phyloP scores from a whole-genome alignment of 2,888 invertebrate genomes.

The Hypolimnas misippus region DNA sequence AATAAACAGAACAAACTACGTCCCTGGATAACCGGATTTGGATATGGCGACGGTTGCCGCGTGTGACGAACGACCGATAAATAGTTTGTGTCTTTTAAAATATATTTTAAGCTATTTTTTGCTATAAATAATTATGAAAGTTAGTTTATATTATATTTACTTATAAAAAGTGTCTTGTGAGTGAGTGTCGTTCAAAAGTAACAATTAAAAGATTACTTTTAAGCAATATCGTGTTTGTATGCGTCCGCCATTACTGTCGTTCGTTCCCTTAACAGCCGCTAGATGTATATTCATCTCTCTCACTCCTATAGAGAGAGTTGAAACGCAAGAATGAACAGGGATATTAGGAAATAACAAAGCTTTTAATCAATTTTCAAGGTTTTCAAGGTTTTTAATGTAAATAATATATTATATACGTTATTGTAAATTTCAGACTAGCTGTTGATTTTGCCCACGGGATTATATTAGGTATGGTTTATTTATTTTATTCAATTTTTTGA shows the following conservation, averaged over 20 bases:
- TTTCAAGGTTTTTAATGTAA: conserved; percentile 1
- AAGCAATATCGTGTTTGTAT: conserved; percentile 54
- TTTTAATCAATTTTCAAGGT: not conserved
- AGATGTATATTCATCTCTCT: conserved; percentile 63
- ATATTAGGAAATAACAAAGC: conserved; percentile 3
- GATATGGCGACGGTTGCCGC: conserved; percentile 78
- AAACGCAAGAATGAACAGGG: conserved; percentile 40
- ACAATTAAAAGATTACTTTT: conserved; percentile 59
- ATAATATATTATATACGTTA: not conserved
- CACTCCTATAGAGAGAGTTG: conserved; percentile 53
- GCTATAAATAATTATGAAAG: conserved; percentile 18
- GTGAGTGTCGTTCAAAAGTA: conserved; percentile 42
- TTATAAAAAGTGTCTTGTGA: conserved; percentile 31
- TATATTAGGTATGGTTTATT: conserved; percentile 21
- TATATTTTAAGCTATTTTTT: conserved; percentile 39
- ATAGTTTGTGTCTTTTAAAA: conserved; percentile 64
- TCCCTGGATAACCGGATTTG: conserved; percentile 70
- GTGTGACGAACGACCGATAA: conserved; percentile 68
- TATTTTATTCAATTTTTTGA: conserved; percentile 7
- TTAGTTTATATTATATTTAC: conserved; percentile 21
- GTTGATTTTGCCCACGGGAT: not conserved
- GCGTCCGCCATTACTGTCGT: conserved; percentile 67
- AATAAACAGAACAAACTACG: conserved; percentile 59
- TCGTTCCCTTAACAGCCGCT: conserved; percentile 53
- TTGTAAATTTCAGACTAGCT: not conserved